These are phyloP conservation scores for Chlorospingus flavigularis DNA, from an alignment of 2,797 vertebrate genomes.

Conservation along the genomic window DNA sequence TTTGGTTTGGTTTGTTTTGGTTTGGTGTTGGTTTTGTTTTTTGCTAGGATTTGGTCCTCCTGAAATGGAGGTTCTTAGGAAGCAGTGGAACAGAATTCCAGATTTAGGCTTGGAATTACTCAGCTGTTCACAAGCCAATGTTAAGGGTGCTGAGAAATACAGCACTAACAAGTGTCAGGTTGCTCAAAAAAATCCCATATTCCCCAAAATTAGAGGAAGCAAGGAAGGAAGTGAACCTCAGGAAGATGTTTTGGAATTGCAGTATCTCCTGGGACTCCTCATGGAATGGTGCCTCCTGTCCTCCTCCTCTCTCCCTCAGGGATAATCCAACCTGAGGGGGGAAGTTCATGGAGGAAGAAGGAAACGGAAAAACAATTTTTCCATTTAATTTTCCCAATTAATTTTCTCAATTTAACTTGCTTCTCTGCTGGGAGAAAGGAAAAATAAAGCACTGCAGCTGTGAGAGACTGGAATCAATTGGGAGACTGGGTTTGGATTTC, in stretches of 20 bases:
- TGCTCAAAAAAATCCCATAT: background rate
- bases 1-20: no score
- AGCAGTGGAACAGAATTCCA: background rate
- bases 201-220: background rate
- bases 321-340: background rate
- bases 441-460: background rate
- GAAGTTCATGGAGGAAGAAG: background rate
- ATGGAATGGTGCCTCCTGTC: background rate
- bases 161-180: background rate
- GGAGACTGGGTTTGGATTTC: background rate
- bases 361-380: background rate
- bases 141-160: background rate
- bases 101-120: background rate
- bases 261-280: background rate
- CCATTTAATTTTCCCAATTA: background rate
- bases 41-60: background rate
- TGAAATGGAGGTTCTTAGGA: background rate
- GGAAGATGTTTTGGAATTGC: background rate
- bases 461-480: background rate
- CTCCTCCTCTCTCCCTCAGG: background rate
- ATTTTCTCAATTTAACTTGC: background rate
- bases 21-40: no score
- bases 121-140: accelerated
- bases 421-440: background rate
- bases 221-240: background rate